Evolutionary conservation across 2,113 vertebrate species (phyloP).

Genomic region (Ameiurus melas): DNA sequence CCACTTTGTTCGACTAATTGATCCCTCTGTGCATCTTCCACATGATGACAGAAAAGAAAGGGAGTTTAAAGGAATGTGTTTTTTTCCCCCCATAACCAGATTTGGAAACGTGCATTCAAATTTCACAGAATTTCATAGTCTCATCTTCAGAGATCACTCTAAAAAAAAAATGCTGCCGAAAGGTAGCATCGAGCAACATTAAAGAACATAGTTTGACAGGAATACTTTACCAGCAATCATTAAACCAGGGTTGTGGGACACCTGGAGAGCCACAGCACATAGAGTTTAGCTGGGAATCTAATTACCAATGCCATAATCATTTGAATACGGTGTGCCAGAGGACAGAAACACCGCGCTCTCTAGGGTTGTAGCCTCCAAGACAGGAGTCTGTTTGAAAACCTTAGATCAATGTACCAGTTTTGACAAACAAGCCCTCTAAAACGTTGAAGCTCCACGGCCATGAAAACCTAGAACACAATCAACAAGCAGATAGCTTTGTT

Average conservation of each 20-base stretch:
- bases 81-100: not conserved
- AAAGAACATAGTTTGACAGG: not conserved
- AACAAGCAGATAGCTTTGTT: not conserved
- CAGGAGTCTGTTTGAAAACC: no score
- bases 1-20: constrained; percentile 56
- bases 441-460: not conserved
- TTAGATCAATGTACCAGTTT: not conserved
- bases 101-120: not conserved
- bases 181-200: not conserved
- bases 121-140: not conserved
- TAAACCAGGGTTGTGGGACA: not conserved
- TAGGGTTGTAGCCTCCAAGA: not conserved
- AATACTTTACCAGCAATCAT: constrained; percentile 4
- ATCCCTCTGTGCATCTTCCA: constrained; percentile 57
- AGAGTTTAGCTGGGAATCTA: not conserved
- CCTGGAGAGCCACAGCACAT: not conserved
- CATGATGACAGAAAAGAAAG: constrained; percentile 34
- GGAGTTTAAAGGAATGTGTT: constrained; percentile 10
- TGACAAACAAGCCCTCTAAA: not conserved
- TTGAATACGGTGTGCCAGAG: not conserved
- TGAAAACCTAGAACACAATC: not conserved
- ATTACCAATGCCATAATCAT: not conserved
- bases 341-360: not conserved
- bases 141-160: not conserved
- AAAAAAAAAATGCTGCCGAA: not conserved